Evolutionary conservation across 1,140 invertebrate genomes (phyloP), one percentile per base, ranked within the genome.

Genomic region (Drosophila jambulina): DNA sequence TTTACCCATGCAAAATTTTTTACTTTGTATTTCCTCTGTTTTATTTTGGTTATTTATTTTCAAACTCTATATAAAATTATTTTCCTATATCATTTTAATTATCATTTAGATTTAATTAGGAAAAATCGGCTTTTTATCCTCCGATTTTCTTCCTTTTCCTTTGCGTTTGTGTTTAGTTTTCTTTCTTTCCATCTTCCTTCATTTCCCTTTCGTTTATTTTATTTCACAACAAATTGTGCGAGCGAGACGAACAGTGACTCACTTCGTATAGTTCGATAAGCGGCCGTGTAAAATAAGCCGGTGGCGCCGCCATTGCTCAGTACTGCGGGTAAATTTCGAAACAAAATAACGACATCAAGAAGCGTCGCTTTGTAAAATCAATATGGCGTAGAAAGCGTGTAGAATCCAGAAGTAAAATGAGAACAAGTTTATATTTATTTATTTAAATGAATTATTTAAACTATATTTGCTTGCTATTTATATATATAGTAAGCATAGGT

Each of bases 141-240:
- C 12, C 17, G 7, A 42, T 43, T 57, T 56, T 48, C 6, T 25
- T 36, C 13, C 32, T 32, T 23, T 29, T 56, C 29, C 51, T 7
- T 25, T 12, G 17, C 63, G 8, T 48, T 38, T 36, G 4, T 67
- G 27, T 36, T 69, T 25, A 15, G 21, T 46, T 46, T 8, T 46
- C 7, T 8, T 23, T 56, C 15, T 32, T 51, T 32, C 21, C 23
- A n/a, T 23, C 2, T 67, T 42, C 17, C 15, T 19, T 42, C 13
- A 12, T 59, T 42, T 51, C 12, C 21, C 15, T 23, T 34, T 43
- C 45, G 36, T 17, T 49, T 9, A 36, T 72, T 64, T 75, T 68
- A 69, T 69, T 69, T 69, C 65, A 69, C 65, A 69, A 68, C 23
- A 67, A 63, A 40, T 25, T 8, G 45, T 25, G 61, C 19, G 27